Evolutionary conservation across 2,797 vertebrate species (phyloP).

Genomic region (Austrolebias charrua): DNA sequence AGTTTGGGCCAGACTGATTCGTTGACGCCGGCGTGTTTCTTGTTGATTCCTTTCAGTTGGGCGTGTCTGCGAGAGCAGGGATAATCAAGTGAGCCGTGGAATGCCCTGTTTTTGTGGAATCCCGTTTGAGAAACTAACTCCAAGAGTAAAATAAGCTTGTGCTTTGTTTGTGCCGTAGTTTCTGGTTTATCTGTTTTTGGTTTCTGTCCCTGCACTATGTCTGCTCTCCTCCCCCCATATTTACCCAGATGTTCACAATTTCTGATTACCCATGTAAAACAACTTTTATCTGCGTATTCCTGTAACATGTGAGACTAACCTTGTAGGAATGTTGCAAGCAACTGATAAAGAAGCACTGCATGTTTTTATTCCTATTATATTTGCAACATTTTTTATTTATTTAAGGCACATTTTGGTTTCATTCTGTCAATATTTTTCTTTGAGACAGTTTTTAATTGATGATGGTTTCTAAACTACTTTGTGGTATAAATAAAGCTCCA

Average conservation of each 20-base stretch:
- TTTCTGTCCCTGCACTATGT: neutral
- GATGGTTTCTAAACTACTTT: slow-evolving; percentile 9
- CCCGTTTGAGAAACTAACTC: slow-evolving; percentile 9
- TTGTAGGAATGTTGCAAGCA: slow-evolving; percentile 36
- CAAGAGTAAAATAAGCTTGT: slow-evolving; percentile 10
- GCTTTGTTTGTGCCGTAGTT: slow-evolving; percentile 10
- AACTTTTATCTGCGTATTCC: slow-evolving; percentile 39
- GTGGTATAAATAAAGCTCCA: neutral
- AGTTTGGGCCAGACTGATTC: slow-evolving; percentile 41
- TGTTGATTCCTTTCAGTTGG: slow-evolving; percentile 75
- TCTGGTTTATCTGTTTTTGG: slow-evolving; percentile 7
- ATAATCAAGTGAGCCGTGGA: slow-evolving; percentile 76
- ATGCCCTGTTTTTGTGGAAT: slow-evolving; percentile 72
- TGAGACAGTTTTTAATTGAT: neutral
- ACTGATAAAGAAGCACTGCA: slow-evolving; percentile 19
- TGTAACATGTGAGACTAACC: slow-evolving; percentile 29
- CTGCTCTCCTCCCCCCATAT: neutral
- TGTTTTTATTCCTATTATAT: slow-evolving; percentile 11
- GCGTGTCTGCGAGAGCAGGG: slow-evolving; percentile 67
- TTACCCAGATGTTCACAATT: slow-evolving; percentile 10
- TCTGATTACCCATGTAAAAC: slow-evolving; percentile 45
- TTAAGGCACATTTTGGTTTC: slow-evolving; percentile 19
- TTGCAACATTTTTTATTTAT: neutral
- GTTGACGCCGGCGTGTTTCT: slow-evolving; percentile 70
- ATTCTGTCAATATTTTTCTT: slow-evolving; percentile 7